Conservation (phyloP, 35 echinoderm and acorn worm genomes). For the Holothuria glaberrima region DNA sequence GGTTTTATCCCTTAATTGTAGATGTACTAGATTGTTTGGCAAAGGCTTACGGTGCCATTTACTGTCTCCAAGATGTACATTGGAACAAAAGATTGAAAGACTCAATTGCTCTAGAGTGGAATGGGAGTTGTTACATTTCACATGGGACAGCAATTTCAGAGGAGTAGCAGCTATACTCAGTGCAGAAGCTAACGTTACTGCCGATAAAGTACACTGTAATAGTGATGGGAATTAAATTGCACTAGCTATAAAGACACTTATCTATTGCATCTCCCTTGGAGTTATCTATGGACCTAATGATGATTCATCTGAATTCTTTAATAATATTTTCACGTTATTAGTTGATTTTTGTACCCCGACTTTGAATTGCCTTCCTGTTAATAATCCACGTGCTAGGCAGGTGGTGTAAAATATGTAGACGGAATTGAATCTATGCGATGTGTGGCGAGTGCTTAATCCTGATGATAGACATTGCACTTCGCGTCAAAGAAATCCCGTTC, state of each 20-base stretch:
- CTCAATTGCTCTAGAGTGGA: background rate
- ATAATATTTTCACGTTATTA: background rate
- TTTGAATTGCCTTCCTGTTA: background rate
- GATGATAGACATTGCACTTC: too few species aligned
- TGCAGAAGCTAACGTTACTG: background rate
- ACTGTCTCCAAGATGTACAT: background rate
- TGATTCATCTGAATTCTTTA: too few species aligned
- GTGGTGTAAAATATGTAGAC: background rate
- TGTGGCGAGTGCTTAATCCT: background rate
- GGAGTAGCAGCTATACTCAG: background rate
- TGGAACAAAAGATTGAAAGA: constrained; percentile 1
- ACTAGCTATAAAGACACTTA: background rate
- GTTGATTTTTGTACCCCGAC: background rate
- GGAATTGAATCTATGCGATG: background rate
- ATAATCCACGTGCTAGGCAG: background rate
- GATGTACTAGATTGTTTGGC: background rate
- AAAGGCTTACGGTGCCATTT: background rate
- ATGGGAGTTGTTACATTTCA: too few species aligned
- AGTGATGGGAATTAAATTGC: background rate
- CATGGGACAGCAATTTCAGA: background rate
- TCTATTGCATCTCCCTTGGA: background rate
- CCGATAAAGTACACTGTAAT: background rate
- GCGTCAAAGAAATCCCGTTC: too few species aligned
- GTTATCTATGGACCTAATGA: too few species aligned
- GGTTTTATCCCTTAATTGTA: background rate